Evolutionary conservation across 2,797 vertebrate species (phyloP), one percentile per base, ranked within the genome.

Genomic region (Rhodeus uyekii): DNA sequence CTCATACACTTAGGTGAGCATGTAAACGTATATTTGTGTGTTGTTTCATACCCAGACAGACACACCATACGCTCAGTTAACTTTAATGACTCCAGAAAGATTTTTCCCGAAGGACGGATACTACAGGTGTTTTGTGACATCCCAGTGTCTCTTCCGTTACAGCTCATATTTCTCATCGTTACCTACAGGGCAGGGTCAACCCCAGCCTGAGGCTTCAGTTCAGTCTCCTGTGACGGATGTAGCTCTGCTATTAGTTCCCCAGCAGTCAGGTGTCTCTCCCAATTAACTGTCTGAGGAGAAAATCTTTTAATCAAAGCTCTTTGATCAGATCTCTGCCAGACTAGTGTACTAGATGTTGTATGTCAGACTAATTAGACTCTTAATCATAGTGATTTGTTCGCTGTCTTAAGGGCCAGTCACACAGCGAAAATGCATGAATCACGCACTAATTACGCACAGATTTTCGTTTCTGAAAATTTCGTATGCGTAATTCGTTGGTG

Each of bases 291-390:
- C 38, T 36, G 42, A 3, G 34, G 36, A 83, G 69, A 67, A 60
- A 74, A 74, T 74, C 69, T 64, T 74, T 74, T 64, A 48, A 81
- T 81, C 58, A 74, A 39, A 63, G 32, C 14, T 22, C 8, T 81
- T 36, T 53, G 79, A 74, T 53, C 36, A 53, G 24, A 81, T n/a
- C 60, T 61, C 7, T 36, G 38, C 38, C 4, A 53, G 53, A 24
- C 14, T 60, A 22, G 19, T 72, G 42, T 24, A 61, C 39, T 63
- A 29, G 3, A 63, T 39, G 58, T 34, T 1, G 1, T 53, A 73
- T 73, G 16, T 63, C 78, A 48, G 2, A 63, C 27, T 80, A 73
- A 80, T 50, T 80, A 63, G 58, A 18, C 68, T 63, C 9, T 50
- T 74, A 63, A 74, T 81, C 44, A 61, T 27, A 5, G 16, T 64